These are phyloP conservation scores for Falco novaeseelandiae DNA, from an alignment of 2,797 vertebrate genomes.

Conservation along the genomic window DNA sequence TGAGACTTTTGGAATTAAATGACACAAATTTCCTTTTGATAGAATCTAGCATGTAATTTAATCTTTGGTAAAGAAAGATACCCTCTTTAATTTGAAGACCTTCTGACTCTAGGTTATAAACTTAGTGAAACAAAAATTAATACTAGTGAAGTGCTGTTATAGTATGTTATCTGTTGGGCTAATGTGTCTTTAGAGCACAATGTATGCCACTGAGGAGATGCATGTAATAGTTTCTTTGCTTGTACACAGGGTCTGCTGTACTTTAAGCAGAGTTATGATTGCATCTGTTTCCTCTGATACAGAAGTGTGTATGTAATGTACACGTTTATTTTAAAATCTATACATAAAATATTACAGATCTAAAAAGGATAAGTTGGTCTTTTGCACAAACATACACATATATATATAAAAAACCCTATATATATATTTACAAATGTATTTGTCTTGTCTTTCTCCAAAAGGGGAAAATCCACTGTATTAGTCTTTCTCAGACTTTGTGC, in stretches of 20 bases:
- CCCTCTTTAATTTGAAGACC: not conserved
- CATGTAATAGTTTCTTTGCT: not conserved
- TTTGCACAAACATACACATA: rapidly evolving
- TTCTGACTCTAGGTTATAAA: not conserved
- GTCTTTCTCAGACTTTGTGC: not conserved
- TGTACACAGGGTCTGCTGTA: not conserved
- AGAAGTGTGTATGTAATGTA: not conserved
- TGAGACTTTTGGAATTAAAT: not conserved
- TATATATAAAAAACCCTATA: rapidly evolving
- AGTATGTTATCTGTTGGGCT: not conserved
- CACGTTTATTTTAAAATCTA: not conserved
- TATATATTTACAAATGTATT: not conserved
- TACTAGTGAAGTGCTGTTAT: not conserved
- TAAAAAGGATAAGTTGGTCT: not conserved
- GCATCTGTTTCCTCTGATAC: not conserved
- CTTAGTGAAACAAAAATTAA: not conserved
- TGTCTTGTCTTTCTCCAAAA: not conserved
- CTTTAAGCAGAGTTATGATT: not conserved
- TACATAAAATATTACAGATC: not conserved
- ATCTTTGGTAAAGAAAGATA: not conserved
- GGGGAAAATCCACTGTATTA: not conserved
- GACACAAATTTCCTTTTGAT: not conserved
- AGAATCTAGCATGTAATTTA: not conserved
- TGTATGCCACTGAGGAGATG: not conserved
- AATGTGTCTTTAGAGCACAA: not conserved